Conservation (phyloP, 2,113 vertebrate species). For the Fulica atra region DNA sequence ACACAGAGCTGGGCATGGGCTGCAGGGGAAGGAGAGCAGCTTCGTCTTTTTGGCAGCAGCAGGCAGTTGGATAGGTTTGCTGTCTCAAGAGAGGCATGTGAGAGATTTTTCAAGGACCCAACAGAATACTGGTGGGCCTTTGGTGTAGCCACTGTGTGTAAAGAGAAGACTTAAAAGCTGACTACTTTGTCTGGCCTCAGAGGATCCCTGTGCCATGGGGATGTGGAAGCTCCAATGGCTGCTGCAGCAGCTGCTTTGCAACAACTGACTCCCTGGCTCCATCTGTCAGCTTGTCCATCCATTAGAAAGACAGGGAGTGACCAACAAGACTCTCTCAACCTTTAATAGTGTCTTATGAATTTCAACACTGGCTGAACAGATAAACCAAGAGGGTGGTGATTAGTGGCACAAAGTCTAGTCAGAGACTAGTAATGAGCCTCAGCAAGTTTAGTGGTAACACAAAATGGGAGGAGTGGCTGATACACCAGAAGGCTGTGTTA, state of each 20-base stretch:
- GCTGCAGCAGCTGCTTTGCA: neutral
- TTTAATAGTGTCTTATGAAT: neutral
- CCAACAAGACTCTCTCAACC: neutral
- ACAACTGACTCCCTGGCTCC: rapidly evolving
- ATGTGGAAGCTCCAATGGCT: neutral
- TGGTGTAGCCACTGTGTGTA: neutral
- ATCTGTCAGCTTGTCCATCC: neutral
- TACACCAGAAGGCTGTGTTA: neutral
- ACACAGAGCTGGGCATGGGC: neutral
- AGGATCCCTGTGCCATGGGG: neutral
- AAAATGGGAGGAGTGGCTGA: neutral
- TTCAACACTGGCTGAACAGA: neutral
- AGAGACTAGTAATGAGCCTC: neutral
- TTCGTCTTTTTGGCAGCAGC: neutral
- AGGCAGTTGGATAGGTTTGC: neutral
- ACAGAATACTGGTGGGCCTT: neutral
- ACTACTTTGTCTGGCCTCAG: neutral
- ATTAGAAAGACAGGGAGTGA: neutral
- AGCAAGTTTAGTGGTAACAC: neutral
- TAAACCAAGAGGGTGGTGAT: neutral
- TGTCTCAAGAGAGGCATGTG: neutral
- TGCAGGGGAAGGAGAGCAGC: neutral
- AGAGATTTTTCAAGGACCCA: neutral
- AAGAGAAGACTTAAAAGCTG: neutral
- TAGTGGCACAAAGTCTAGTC: neutral